phyloP scores from a whole-genome alignment of 2,888 invertebrate genomes.

The Leucania comma region DNA sequence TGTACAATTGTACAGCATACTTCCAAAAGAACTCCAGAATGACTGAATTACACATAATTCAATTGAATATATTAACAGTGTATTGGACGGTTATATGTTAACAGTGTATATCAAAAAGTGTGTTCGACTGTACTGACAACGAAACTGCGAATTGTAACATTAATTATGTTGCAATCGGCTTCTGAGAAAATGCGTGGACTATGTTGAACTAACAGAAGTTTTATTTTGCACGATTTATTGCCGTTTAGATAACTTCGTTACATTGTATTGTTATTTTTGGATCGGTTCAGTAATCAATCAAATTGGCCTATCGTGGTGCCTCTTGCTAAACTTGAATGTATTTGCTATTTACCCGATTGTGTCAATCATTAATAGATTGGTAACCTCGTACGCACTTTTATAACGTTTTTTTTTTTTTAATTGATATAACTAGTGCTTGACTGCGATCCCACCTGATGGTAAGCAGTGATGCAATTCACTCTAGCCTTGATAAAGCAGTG shows the following conservation, averaged over 20 bases:
- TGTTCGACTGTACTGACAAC: constrained; percentile 37
- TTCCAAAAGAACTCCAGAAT: background rate
- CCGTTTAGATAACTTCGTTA: constrained; percentile 25
- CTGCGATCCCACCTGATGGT: too few species aligned
- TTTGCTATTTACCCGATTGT: constrained; percentile 6
- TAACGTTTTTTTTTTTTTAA: too few species aligned
- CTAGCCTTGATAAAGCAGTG: too few species aligned
- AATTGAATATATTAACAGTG: background rate
- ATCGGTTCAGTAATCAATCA: constrained; percentile 24
- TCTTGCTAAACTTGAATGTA: constrained; percentile 29
- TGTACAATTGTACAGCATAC: background rate
- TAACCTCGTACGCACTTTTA: background rate
- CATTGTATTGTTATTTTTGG: constrained; percentile 30
- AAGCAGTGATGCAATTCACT: too few species aligned
- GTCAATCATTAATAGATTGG: constrained; percentile 6
- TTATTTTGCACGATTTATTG: constrained; percentile 49
- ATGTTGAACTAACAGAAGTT: constrained; percentile 35
- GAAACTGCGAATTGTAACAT: constrained; percentile 61
- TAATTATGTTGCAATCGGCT: constrained; percentile 60
- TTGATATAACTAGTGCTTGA: too few species aligned
- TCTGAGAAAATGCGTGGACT: constrained; percentile 58
- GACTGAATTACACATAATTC: background rate
- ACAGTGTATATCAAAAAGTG: background rate
- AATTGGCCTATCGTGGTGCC: background rate
- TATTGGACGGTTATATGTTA: background rate